A percentile compares a stretch with the other conserved stretches of the same genome.
Conservation (phyloP, 1,140 invertebrate genomes). For the Drosophila pandora region DNA sequence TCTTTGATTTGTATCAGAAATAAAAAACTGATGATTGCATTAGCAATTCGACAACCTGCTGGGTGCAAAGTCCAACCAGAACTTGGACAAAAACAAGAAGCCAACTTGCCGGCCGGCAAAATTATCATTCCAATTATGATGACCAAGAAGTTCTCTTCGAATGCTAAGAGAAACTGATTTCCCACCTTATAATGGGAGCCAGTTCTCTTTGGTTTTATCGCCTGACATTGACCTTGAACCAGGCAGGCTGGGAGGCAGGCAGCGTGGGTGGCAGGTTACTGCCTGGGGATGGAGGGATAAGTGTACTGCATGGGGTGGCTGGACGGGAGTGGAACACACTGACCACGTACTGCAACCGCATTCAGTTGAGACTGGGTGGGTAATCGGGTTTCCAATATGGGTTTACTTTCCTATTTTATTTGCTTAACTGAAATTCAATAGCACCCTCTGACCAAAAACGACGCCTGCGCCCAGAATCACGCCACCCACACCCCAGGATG, state of each 20-base stretch:
- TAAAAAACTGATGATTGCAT: conserved; percentile 40
- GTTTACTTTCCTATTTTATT: conserved; percentile 14
- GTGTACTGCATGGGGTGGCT: not conserved
- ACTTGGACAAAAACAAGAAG: conserved; percentile 27
- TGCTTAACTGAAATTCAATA: conserved; percentile 15
- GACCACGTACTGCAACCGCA: conserved; percentile 34
- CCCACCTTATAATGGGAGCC: not conserved
- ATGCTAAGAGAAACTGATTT: conserved; percentile 8
- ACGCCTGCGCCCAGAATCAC: conserved; percentile 44
- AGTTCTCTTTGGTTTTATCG: conserved; percentile 20
- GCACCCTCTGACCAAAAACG: conserved; percentile 6
- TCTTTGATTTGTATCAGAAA: conserved; percentile 23
- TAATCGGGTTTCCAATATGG: conserved; percentile 24
- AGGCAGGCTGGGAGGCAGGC: not conserved
- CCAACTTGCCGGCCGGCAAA: conserved; percentile 54
- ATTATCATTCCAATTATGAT: conserved; percentile 27
- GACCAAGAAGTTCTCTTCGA: not conserved
- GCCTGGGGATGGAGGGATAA: not conserved
- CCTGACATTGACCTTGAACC: conserved; percentile 51
- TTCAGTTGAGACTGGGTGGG: not conserved
- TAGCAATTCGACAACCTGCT: conserved; percentile 54
- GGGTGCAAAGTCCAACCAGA: conserved; percentile 34
- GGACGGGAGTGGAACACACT: conserved; percentile 26
- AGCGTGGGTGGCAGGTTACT: conserved; percentile 3
- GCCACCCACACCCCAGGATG: conserved; percentile 24